Conservation (phyloP, 2,113 vertebrate genomes). For the cattle (Bos taurus) region ARS-UCD2.0 NC_037328.1:145534001-145534500, state of each 20-base stretch:
- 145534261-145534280: slow-evolving; percentile 60
- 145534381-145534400: slow-evolving; percentile 13
- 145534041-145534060: not conserved
- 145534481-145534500: not conserved
- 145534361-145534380: slow-evolving; percentile 30
- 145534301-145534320: slow-evolving; percentile 46
- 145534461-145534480: slow-evolving; percentile 27
- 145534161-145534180: slow-evolving; percentile 69
- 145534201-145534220: slow-evolving; percentile 67
- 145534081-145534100: not conserved
- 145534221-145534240: slow-evolving; percentile 62
- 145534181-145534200: slow-evolving; percentile 61
- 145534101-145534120: not conserved
- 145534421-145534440: not conserved
- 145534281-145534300: slow-evolving; percentile 32
- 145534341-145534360: slow-evolving; percentile 56
- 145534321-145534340: slow-evolving; percentile 46
- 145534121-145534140: slow-evolving; percentile 1
- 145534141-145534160: slow-evolving; percentile 66
- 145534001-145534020: not conserved
- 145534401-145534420: not conserved
- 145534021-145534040: not conserved
- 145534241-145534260: slow-evolving; percentile 60
- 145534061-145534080: not conserved
- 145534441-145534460: slow-evolving; percentile 47